A percentile compares a stretch with the other conserved stretches of the same genome.
These are phyloP conservation scores for Scleropages formosus DNA, from an alignment of 2,797 vertebrate genomes.

Conservation along the genomic window DNA sequence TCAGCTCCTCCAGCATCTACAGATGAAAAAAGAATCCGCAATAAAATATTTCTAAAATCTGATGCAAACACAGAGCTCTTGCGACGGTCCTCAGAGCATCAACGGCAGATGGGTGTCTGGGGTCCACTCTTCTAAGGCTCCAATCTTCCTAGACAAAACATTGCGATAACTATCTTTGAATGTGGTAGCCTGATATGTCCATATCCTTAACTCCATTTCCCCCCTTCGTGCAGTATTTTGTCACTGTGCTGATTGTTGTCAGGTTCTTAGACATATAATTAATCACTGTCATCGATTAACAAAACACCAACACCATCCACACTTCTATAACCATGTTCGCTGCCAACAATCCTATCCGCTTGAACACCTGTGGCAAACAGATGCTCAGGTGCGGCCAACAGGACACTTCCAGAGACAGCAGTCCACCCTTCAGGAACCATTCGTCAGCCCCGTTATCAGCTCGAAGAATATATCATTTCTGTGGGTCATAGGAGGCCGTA, in stretches of 20 bases:
- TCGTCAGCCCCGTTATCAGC: constrained; percentile 18
- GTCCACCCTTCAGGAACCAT: not conserved
- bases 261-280: not conserved
- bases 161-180: not conserved
- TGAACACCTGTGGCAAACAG: not conserved
- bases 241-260: not conserved
- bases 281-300: not conserved
- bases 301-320: not conserved
- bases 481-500: not conserved
- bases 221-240: not conserved
- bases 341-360: not conserved
- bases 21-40: not conserved
- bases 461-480: constrained; percentile 2
- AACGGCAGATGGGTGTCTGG: no score
- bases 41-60: not conserved
- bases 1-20: not conserved
- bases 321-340: not conserved
- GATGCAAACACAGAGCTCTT: constrained; percentile 1
- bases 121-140: not conserved
- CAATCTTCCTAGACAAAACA: not conserved
- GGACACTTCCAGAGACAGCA: not conserved
- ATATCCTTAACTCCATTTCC: not conserved
- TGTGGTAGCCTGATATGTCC: not conserved
- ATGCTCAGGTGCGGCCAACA: constrained; percentile 5
- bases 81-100: not conserved